Base-by-base conservation (phyloP, 2,797 vertebrate species). In the Merluccius polli region DNA sequence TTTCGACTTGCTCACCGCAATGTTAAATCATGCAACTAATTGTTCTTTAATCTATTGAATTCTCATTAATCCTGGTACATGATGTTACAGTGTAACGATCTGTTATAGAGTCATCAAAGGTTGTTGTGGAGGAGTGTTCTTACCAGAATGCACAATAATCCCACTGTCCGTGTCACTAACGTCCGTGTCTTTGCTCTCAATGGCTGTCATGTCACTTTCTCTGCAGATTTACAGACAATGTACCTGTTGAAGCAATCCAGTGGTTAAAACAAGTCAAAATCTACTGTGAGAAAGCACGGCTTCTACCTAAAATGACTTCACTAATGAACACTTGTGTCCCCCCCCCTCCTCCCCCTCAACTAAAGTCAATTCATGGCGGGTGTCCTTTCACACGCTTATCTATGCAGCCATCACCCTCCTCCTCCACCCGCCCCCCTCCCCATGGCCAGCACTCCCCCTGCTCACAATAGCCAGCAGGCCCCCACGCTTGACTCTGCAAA, bases 101-200 rank as follows among this genome's bases (percentile, higher is more conserved):
- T 5, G 3, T 24, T 67, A 24, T 67, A 10, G 27, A 27, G 65
- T 29, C 65, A 24, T 77, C 24, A 13, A 27, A 1, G 21, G n/a
- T 33, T 38, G 30, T 52, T 76, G 18, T 71, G 31, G 27, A 15
- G 13, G 9, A 13, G 48, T 59, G 21, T 80, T 74, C 90, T 90
- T 87, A 96, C 96, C 95, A 65, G 95, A 96, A 87, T 97, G 95
- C 74, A 97, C 81, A 79, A 96, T 96, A 82, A 97, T 95, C 80
- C 96, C 96, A 0, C 96, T 97, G 91, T 97, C 96, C 0, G 94
- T 94, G 89, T 96, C 95, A 72, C 96, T 97, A 91, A 93, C 93
- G 87, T 97, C 96, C 86, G 59, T 65, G 59, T 96, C 96, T 90
- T 95, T 96, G 76, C 88, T 92, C 85, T 95, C 95, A 81, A 95